These are phyloP conservation scores for Myiotriccus ornatus DNA, from an alignment of 2,797 vertebrate genomes.

Conservation along the genomic window DNA sequence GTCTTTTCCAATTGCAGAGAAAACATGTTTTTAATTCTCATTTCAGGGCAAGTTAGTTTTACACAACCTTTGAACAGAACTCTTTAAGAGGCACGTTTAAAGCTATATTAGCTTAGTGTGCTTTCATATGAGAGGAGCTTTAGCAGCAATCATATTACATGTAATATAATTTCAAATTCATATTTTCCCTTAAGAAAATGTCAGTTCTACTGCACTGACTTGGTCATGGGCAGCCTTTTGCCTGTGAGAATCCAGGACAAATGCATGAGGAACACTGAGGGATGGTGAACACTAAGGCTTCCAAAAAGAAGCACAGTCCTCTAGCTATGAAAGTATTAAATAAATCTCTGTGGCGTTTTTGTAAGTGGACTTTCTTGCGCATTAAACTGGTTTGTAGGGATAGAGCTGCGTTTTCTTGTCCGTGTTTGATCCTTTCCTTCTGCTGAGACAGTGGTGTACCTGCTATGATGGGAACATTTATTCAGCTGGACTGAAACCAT, in stretches of 20 bases:
- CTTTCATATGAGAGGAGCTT: not conserved
- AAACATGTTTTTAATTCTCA: not conserved
- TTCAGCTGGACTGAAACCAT: constrained; percentile 49
- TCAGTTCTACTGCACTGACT: not conserved
- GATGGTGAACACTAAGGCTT: not conserved
- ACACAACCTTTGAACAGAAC: not conserved
- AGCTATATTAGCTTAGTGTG: not conserved
- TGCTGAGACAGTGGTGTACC: constrained; percentile 2
- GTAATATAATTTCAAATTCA: not conserved
- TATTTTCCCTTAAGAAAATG: not conserved
- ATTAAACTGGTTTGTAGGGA: not conserved
- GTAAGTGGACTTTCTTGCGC: not conserved
- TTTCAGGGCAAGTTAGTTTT: not conserved
- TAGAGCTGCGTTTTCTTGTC: not conserved
- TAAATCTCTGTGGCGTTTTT: not conserved
- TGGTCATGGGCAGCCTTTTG: not conserved
- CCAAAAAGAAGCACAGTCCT: not conserved
- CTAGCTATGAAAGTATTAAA: not conserved
- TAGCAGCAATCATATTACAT: not conserved
- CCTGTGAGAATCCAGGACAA: not conserved
- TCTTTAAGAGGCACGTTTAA: not conserved
- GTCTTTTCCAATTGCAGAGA: not conserved
- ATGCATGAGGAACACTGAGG: not conserved
- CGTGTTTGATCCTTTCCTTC: not conserved
- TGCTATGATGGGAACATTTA: constrained; percentile 31